Percentiles rank a stretch among this genome's conserved stretches.
phyloP scores from a whole-genome alignment of 2,888 invertebrate genomes.

The Uloborus plumipes region DNA sequence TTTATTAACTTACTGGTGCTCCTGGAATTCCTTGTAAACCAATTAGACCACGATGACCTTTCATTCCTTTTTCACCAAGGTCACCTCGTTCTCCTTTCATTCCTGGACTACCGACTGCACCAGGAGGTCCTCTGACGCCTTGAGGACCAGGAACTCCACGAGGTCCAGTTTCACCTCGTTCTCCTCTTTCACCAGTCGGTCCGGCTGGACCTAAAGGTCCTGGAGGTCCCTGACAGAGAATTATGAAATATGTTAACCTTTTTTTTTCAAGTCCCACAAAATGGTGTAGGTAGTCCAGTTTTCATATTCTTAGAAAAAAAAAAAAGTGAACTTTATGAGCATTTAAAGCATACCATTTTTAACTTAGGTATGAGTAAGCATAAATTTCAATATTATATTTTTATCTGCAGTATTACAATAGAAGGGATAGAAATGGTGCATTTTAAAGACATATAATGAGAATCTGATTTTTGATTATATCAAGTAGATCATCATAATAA shows the following conservation, averaged over 20 bases:
- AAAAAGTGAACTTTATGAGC: no score
- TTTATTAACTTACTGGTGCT: conserved; percentile 71
- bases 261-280: no score
- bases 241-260: not conserved
- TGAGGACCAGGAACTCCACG: conserved; percentile 71
- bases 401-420: no score
- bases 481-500: no score
- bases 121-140: conserved; percentile 78
- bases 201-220: conserved; percentile 68
- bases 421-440: no score
- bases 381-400: no score
- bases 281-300: no score
- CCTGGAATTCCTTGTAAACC: conserved; percentile 87
- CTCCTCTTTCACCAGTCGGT: conserved; percentile 68
- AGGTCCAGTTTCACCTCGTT: conserved; percentile 69
- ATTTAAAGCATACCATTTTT: no score
- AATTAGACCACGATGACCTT: conserved; percentile 86
- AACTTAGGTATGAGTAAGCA: no score
- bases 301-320: no score
- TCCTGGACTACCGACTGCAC: conserved; percentile 85
- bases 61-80: conserved; percentile 80
- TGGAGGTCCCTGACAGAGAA: conserved; percentile 49
- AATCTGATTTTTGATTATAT: no score
- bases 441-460: no score
- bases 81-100: conserved; percentile 77